Percentiles rank a stretch among this genome's conserved stretches.
Evolutionary conservation across 1,140 invertebrate genomes (phyloP).

Genomic region (Spodoptera litura): DNA sequence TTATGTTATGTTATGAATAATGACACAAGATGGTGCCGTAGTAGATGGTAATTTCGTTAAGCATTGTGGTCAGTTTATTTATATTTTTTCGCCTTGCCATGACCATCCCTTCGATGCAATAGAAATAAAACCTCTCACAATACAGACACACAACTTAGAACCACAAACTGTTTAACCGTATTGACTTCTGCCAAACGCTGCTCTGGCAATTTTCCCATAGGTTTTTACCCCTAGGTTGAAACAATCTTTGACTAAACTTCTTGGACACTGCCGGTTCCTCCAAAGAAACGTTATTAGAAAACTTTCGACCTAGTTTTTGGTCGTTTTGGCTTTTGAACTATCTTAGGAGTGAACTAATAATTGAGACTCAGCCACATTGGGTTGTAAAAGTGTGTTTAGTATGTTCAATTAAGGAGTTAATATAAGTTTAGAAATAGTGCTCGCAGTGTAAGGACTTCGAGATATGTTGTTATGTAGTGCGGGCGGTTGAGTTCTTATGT

Average conservation of each 20-base stretch:
- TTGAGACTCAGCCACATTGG: conserved; percentile 2
- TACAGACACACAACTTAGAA: background rate
- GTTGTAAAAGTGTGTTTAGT: background rate
- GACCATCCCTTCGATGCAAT: no score
- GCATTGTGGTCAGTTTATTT: no score
- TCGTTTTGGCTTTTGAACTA: conserved; percentile 21
- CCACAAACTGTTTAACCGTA: background rate
- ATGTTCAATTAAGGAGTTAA: conserved; percentile 4
- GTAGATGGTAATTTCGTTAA: no score
- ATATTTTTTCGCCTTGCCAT: no score
- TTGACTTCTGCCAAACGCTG: background rate
- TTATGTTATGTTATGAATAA: no score
- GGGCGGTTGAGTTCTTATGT: no score
- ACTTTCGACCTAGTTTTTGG: conserved; percentile 40
- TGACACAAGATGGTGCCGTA: no score
- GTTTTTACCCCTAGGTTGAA: background rate
- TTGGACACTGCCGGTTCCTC: conserved; percentile 1
- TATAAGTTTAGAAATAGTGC: background rate
- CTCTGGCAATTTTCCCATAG: conserved; percentile 16
- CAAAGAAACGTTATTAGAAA: conserved; percentile 51
- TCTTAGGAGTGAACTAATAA: conserved; percentile 34
- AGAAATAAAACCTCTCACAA: no score
- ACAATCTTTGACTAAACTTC: conserved; percentile 29
- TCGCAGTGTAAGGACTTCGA: background rate
- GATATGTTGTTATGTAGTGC: background rate